phyloP scores from a whole-genome alignment of 2,113 vertebrate species.

The Neodon shergylaensis region DNA sequence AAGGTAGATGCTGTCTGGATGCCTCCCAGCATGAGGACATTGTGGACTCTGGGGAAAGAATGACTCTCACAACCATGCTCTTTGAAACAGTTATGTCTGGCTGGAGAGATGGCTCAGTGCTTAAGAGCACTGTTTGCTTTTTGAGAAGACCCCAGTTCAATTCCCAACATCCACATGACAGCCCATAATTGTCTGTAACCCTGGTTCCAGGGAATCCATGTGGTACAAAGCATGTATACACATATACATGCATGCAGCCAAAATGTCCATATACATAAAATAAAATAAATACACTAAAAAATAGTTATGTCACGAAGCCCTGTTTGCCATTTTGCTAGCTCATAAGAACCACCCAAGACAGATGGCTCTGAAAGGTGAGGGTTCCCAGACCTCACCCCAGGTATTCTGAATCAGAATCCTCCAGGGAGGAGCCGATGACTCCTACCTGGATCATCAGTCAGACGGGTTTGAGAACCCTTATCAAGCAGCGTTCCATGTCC shows the following conservation, averaged over 20 bases:
- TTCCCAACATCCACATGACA: too few species aligned
- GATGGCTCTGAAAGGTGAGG: neutral
- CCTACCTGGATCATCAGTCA: neutral
- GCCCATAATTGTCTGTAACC: too few species aligned
- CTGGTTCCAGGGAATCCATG: too few species aligned
- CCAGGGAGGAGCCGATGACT: neutral
- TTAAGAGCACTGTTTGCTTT: too few species aligned
- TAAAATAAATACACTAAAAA: neutral
- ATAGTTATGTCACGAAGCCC: neutral
- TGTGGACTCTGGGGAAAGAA: constrained; percentile 25
- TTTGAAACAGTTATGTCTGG: neutral
- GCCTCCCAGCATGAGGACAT: neutral
- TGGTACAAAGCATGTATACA: too few species aligned
- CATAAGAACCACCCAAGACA: neutral
- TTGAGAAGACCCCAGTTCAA: too few species aligned
- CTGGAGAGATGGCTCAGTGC: too few species aligned
- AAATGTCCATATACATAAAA: too few species aligned
- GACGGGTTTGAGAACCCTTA: neutral
- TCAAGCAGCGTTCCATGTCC: neutral
- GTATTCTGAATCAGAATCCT: constrained; percentile 18
- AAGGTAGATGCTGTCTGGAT: neutral
- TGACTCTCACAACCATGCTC: neutral
- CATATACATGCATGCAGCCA: too few species aligned
- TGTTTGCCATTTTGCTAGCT: constrained; percentile 27
- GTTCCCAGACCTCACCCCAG: neutral